These are phyloP conservation scores for Cheilosia scutellata DNA, from an alignment of 2,888 invertebrate species.

Conservation along the genomic window DNA sequence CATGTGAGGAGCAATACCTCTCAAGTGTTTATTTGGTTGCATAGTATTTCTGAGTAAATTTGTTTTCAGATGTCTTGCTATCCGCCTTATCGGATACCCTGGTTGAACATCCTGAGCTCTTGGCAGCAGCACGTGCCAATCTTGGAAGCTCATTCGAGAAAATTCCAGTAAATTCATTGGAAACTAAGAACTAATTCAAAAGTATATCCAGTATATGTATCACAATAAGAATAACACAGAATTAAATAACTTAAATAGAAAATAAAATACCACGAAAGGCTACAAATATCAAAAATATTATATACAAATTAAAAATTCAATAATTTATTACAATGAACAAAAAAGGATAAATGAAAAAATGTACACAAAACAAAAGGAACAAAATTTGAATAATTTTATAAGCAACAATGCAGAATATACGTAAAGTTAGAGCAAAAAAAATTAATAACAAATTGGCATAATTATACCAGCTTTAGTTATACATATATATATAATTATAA, in stretches of 20 bases:
- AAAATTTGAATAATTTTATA: conserved; percentile 57
- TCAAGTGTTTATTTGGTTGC: not conserved
- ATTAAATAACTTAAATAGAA: conserved; percentile 10
- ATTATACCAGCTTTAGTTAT: conserved; percentile 20
- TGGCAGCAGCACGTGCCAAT: conserved; percentile 86
- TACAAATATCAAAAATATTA: conserved; percentile 42
- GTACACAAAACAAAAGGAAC: conserved; percentile 20
- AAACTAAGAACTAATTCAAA: conserved; percentile 75
- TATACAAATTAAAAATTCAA: conserved; percentile 49
- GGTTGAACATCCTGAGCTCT: conserved; percentile 89
- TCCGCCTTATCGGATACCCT: conserved; percentile 90
- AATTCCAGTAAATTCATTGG: conserved; percentile 80
- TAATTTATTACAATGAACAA: conserved; percentile 35
- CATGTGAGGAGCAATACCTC: not conserved
- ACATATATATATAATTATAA: not conserved
- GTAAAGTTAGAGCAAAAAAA: conserved; percentile 26
- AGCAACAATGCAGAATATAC: conserved; percentile 31
- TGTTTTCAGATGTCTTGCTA: conserved; percentile 88
- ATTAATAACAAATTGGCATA: conserved; percentile 33
- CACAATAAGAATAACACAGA: conserved; percentile 25
- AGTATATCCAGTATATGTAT: not conserved
- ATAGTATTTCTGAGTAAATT: not conserved
- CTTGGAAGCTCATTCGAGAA: conserved; percentile 83
- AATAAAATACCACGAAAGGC: conserved; percentile 14
- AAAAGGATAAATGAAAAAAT: conserved; percentile 29